A percentile compares a stretch with the other conserved stretches of the same genome.
Evolutionary conservation across 2,113 vertebrate genomes (phyloP).

Genomic region (Mobula birostris): DNA sequence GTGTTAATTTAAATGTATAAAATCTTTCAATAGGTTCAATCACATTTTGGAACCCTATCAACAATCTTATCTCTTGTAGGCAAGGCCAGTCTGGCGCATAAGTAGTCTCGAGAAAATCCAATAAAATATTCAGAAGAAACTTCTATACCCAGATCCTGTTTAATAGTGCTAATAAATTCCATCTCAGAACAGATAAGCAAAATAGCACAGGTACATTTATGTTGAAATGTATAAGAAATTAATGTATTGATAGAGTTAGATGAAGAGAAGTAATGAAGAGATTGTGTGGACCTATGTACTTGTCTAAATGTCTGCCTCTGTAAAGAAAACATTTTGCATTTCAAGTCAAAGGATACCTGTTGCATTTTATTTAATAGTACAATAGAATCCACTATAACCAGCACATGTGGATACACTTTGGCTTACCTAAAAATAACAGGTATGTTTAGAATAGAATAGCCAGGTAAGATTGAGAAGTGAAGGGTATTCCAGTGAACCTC

Average conservation of each 20-base stretch:
- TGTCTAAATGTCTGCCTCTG: background rate
- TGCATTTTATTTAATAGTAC: background rate
- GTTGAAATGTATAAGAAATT: background rate
- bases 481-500: too few species aligned
- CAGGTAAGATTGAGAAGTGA: too few species aligned
- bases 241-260: background rate
- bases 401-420: too few species aligned
- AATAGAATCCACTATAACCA: background rate
- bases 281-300: background rate
- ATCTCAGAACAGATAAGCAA: background rate
- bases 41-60: too few species aligned
- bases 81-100: background rate
- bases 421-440: too few species aligned
- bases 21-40: too few species aligned
- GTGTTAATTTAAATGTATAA: too few species aligned
- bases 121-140: background rate
- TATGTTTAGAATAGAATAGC: too few species aligned
- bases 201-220: background rate
- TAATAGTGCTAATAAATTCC: too few species aligned
- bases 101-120: background rate
- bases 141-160: background rate
- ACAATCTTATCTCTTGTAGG: too few species aligned
- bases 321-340: background rate
- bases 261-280: background rate
- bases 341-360: background rate